Base-by-base conservation (phyloP, 2,113 vertebrate genomes). In the Larimichthys polyactis region DNA sequence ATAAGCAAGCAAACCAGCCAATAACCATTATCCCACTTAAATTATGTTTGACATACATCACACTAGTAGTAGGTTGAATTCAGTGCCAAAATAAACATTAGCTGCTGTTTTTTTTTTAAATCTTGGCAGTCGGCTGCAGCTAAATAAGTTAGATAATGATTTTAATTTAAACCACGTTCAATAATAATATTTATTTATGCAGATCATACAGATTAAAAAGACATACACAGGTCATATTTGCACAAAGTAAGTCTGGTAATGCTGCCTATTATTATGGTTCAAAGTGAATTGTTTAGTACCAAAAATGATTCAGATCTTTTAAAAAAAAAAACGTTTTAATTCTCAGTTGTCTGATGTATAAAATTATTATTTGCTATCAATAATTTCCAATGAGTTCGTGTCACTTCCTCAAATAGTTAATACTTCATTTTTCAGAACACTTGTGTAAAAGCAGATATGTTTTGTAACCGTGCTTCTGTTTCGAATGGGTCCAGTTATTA, bases 401-500 rank as follows among this genome's bases (percentile, higher is more conserved):
- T 57, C 51, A 11, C 48, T 19, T 48, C 11, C 44, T 78, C 3
- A 12, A 17, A 46, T 44, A 7, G n/a, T 20, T 75, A 1, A 15
- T 19, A 10, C 27, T 7, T 49, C 2, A 7, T 59, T 44, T 44
- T 14, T 20, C 9, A 2, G 51, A 16, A n/a, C 29, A 24, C 24
- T 70, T 70, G 49, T 16, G 36, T 68, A 3, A 27, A 27, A 48
- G 0, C 75, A 63, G 22, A 24, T 19, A 22, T n/a, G 15, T 43
- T 66, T 19, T 49, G 55, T n/a, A 3, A 2, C n/a, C 6, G 40
- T 49, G 75, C 43, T 77, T 74, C 48, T 84, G 69, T 82, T 86
- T 44, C 51, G 81, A 82, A 72, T 11, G 17, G 62, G 17, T 68
- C 46, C 65, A 24, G 64, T 81, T 75, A 80, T 73, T 77, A 82